phyloP scores from a whole-genome alignment of 2,797 vertebrate genomes.

The Parauchenoglanis punctatus region DNA sequence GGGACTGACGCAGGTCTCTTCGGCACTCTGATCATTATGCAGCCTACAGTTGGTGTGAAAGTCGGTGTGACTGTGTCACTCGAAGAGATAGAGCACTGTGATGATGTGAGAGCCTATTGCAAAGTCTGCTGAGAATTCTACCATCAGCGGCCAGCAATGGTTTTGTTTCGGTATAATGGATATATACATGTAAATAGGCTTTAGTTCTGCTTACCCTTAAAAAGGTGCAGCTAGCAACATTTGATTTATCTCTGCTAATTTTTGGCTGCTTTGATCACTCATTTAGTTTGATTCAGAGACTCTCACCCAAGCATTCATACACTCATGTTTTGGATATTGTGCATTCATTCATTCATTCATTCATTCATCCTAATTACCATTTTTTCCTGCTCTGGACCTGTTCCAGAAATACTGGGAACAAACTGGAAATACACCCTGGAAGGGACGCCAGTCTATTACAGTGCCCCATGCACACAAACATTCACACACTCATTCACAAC shows the following conservation, averaged over 20 bases:
- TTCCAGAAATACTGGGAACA: background rate
- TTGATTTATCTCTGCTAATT: background rate
- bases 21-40: slow-evolving; percentile 69
- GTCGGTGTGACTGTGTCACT: slow-evolving; percentile 22
- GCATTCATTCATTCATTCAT: background rate
- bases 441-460: background rate
- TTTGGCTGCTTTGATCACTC: background rate
- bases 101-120: slow-evolving; percentile 14
- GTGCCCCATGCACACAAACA: background rate
- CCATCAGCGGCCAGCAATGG: background rate
- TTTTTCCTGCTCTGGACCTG: background rate
- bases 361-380: background rate
- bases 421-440: background rate
- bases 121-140: background rate
- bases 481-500: background rate
- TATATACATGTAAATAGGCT: background rate
- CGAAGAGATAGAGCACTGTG: slow-evolving; percentile 14
- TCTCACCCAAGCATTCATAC: background rate
- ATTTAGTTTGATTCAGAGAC: background rate
- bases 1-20: slow-evolving; percentile 88
- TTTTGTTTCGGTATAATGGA: slow-evolving; percentile 4
- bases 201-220: background rate
- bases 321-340: background rate
- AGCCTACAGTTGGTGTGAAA: background rate
- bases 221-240: background rate